Evolutionary conservation across 2,888 invertebrate species (phyloP), one percentile per base, ranked within the genome.

Genomic region (Nycteola revayana): DNA sequence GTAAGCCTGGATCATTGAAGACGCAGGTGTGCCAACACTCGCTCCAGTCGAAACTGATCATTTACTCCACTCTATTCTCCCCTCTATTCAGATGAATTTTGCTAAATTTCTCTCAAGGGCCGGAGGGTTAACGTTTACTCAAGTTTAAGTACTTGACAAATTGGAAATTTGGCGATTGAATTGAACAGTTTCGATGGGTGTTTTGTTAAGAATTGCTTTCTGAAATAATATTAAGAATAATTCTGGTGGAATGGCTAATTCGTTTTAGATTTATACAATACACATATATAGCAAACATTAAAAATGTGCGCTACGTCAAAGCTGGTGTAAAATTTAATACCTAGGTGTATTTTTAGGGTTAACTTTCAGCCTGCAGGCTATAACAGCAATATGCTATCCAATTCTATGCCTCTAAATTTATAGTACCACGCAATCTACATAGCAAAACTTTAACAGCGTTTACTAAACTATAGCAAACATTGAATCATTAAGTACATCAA

Each of bases 1-100:
- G 45, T 71, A 69, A 71, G 71, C 68, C 72, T 58, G 75, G 71
- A 75, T 75, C 73, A 74, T 55, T 14, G 48, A 60, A 54, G 70
- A 60, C 75, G 61, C 78, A 77, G 77, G 78, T 78, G 76, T 66
- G 67, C 44, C 37, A 53, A 49, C 40, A 43, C 48, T 46, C 63
- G 63, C 49, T 50, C 53, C 62, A 60, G 61, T 61, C 51, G 58
- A 66, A 72, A 63, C 66, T 64, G 70, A 72, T 73, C 71, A 70
- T 75, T 71, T 53, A 40, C 36, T 38, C 23, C 24, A 62, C 63
- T 55, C 55, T 58, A 64, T 48, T 49, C 54, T 41, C 17, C 22
- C 24, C 60, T 54, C 50, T 60, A 60, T 61, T 60, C 46, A 52
- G 58, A 52, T 51, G 48, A 63, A 55, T 64, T 62, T 50, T 42